These are phyloP conservation scores for Himalopsyche japonica DNA, from an alignment of 2,888 invertebrate species.

Conservation along the genomic window DNA sequence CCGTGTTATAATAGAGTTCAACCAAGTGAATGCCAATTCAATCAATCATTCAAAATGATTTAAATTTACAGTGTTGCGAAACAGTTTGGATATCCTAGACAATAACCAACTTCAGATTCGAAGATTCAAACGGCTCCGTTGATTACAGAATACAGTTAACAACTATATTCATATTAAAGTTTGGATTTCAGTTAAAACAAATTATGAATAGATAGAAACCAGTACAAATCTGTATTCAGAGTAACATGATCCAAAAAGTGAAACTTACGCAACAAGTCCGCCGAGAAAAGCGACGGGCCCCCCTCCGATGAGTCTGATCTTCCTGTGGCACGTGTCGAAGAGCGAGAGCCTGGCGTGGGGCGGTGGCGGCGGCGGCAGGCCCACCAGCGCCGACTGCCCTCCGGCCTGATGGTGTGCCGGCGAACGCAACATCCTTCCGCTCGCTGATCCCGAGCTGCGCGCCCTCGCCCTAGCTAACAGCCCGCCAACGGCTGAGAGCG, in stretches of 20 bases:
- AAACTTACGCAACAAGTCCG: constrained; percentile 73
- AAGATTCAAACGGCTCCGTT: no score
- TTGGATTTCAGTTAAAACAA: no score
- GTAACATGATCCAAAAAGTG: not conserved
- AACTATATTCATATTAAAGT: no score
- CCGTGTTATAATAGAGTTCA: no score
- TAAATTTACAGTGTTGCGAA: no score
- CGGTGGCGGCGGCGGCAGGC: constrained; percentile 54
- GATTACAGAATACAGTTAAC: no score
- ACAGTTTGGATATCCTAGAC: no score
- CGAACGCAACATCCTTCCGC: constrained; percentile 52
- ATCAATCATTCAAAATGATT: no score
- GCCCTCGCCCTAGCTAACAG: not conserved
- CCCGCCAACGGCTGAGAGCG: constrained; percentile 2
- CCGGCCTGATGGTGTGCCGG: constrained; percentile 50
- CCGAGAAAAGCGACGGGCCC: constrained; percentile 68
- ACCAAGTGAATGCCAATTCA: no score
- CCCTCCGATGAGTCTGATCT: constrained; percentile 71
- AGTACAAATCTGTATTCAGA: no score
- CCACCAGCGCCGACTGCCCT: constrained; percentile 44
- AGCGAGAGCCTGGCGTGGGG: constrained; percentile 64
- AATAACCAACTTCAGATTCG: no score
- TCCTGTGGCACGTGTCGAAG: constrained; percentile 73
- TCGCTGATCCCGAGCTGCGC: not conserved
- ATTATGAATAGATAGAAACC: no score